Percentiles rank a stretch among this genome's conserved stretches.
phyloP scores from a whole-genome alignment of 2,113 vertebrate genomes.

The Hemibagrus wyckioides region DNA sequence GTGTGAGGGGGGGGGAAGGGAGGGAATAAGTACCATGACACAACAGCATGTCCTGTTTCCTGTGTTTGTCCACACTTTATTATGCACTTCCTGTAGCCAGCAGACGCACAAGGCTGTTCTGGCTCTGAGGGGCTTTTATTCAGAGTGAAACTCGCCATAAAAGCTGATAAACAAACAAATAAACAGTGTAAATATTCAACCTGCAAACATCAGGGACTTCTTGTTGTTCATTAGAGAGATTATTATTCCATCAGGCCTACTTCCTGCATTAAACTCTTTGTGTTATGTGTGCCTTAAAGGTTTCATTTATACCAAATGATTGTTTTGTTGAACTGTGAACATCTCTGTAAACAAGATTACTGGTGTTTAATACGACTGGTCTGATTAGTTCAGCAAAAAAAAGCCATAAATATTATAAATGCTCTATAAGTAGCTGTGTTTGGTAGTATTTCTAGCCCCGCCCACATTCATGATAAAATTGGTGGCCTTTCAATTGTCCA shows the following conservation, averaged over 20 bases:
- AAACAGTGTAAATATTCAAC: background rate
- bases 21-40: slow-evolving; percentile 64
- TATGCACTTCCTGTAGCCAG: slow-evolving; percentile 71
- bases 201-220: background rate
- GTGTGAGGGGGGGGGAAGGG: slow-evolving; percentile 2
- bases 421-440: background rate
- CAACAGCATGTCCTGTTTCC: slow-evolving; percentile 74
- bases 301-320: background rate
- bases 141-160: slow-evolving; percentile 15
- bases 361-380: background rate
- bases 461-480: background rate
- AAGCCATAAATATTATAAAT: background rate
- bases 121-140: slow-evolving; percentile 1
- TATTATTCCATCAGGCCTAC: background rate
- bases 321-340: background rate
- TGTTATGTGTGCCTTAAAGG: background rate
- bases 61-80: slow-evolving; percentile 76
- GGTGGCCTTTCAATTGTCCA: background rate
- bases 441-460: background rate
- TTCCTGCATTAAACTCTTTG: background rate
- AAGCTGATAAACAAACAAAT: background rate
- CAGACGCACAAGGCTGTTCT: slow-evolving; percentile 49
- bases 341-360: background rate
- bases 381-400: background rate
- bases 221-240: background rate